Evolutionary conservation across 37 sponge, comb jelly and placozoan genomes (phyloP), one percentile per base, ranked within the genome.

Genomic region (Oopsacas minuta): DNA sequence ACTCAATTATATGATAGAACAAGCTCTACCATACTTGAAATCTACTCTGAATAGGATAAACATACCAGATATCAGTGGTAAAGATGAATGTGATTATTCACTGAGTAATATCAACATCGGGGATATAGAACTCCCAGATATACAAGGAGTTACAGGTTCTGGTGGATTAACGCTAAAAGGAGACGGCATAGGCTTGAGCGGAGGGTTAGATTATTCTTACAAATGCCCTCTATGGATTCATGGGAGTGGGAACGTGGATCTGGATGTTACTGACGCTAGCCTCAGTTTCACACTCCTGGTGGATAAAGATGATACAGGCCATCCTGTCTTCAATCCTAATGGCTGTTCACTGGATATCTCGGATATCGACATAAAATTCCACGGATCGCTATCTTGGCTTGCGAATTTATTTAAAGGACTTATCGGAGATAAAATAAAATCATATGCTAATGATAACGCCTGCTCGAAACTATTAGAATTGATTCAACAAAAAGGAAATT

Each of bases 301-400:
- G 81, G 90, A 90, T 0, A 86, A 49, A 17, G 93, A 90, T 81
- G 61, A 84, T 8, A 86, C 81, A 1, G 92, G 93, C 8, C 93
- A 93, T 83, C 82, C 92, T 7, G 88, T 90, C 0, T 49, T 95
- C 35, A 81, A 88, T 39, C 28, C 89, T 22, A 83, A 87, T 0
- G 85, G 87, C 0, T 95, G 96, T 52, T 83, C 84, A 22, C 17
- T 91, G 17, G 39, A 88, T 86, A 95, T 95, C 52, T 94, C 90
- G 0, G 23, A 85, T 0, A 83, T 95, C 0, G 42, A 83, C 81
- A 86, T 95, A 25, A 36, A 87, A 20, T 93, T 93, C 53, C 90
- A 93, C 37, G 96, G 96, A 36, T 90, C 91, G 5, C 75, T 61
- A n/a, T 61, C 75, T 25, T 61, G 75, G 75, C 75, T 61, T 12